A percentile compares a stretch with the other conserved stretches of the same genome.
phyloP scores from a whole-genome alignment of 2,797 vertebrate species.

The Pangasius macronema region DNA sequence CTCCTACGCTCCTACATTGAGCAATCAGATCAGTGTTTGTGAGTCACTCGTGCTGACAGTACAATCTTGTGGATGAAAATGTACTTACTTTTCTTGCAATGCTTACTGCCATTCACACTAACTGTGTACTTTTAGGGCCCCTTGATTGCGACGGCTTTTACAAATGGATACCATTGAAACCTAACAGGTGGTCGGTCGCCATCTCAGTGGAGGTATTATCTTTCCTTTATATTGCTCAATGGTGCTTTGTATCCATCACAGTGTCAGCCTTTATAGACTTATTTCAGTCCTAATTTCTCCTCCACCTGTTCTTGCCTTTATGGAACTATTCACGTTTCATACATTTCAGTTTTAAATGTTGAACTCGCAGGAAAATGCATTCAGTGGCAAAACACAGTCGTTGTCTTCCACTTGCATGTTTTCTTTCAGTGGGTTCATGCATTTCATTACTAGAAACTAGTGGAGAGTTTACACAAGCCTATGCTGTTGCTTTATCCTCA shows the following conservation, averaged over 20 bases:
- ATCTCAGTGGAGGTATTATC: constrained; percentile 84
- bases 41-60: constrained; percentile 80
- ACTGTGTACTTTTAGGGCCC: constrained; percentile 96
- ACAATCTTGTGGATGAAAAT: constrained; percentile 66
- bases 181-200: constrained; percentile 89
- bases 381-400: not conserved
- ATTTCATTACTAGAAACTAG: not conserved
- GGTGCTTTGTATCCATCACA: constrained; percentile 63
- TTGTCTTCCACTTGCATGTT: not conserved
- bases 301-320: constrained; percentile 30
- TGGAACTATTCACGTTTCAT: constrained; percentile 36
- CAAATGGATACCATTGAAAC: constrained; percentile 99
- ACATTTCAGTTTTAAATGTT: not conserved
- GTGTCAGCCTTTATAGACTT: constrained; percentile 61
- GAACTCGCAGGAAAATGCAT: not conserved
- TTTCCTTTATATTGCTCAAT: constrained; percentile 82
- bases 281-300: constrained; percentile 50
- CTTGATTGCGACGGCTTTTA: constrained; percentile 99
- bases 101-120: constrained; percentile 16
- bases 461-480: not conserved
- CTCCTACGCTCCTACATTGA: not conserved
- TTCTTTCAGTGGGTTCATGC: constrained; percentile 3
- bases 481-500: not conserved
- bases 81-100: constrained; percentile 71
- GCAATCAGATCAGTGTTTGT: constrained; percentile 49